A percentile compares a stretch with the other conserved stretches of the same genome.
Evolutionary conservation across 2,888 invertebrate species (phyloP).

Genomic region (Hyalella azteca): DNA sequence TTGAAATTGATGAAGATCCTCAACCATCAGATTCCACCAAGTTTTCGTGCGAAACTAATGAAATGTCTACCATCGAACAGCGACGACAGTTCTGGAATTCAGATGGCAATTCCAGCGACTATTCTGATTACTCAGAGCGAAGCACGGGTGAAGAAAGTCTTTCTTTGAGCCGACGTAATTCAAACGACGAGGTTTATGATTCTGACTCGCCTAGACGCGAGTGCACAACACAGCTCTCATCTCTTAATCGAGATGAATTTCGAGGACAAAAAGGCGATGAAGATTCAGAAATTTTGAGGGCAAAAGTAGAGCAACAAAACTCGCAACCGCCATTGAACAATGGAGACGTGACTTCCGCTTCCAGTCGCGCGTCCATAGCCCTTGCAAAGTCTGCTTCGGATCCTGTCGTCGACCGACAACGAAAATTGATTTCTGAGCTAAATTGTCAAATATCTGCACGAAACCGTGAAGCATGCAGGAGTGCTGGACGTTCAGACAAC

Average conservation of each 20-base stretch:
- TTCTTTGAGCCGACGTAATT: background rate
- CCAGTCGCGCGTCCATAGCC: background rate
- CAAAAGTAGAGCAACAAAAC: background rate
- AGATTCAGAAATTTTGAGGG: background rate
- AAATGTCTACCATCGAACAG: background rate
- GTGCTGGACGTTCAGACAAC: background rate
- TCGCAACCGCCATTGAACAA: background rate
- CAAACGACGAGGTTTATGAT: background rate
- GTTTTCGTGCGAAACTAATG: too few relatives aligned
- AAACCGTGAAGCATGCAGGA: background rate
- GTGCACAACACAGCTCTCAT: background rate
- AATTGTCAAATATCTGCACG: constrained; percentile 22
- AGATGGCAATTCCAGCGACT: constrained; percentile 3
- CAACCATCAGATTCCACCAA: background rate
- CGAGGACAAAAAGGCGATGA: background rate
- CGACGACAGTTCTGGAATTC: background rate
- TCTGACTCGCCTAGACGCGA: background rate
- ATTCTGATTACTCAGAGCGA: background rate
- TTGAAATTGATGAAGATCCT: background rate
- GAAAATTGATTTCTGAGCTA: constrained; percentile 21
- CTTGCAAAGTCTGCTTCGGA: background rate
- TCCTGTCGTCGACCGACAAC: background rate
- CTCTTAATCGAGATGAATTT: background rate
- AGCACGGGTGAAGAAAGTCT: background rate
- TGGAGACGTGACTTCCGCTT: background rate